phyloP scores from a whole-genome alignment of 2,113 vertebrate genomes.

The Peromyscus californicus region DNA sequence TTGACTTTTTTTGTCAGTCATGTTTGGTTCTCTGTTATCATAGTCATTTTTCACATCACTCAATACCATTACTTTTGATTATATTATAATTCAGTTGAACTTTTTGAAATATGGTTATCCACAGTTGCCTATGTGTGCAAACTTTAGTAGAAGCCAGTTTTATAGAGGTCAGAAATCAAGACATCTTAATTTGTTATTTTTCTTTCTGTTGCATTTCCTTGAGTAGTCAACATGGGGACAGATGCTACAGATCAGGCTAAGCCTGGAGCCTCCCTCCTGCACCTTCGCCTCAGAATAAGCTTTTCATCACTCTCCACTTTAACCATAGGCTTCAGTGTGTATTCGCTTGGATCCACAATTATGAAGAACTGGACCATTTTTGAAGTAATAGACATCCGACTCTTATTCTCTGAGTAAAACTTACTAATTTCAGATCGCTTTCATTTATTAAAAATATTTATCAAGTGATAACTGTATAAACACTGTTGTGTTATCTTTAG shows the following conservation, averaged over 20 bases:
- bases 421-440: background rate
- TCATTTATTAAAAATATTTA: constrained; percentile 34
- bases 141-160: background rate
- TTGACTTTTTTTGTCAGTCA: no score
- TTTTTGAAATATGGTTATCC: background rate
- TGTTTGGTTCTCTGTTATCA: background rate
- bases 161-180: background rate
- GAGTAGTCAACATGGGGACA: background rate
- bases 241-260: background rate
- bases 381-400: background rate
- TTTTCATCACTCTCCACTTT: background rate
- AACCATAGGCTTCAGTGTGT: background rate
- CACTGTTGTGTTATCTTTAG: background rate
- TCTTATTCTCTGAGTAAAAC: background rate
- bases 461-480: background rate
- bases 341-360: background rate
- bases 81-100: background rate
- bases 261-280: background rate
- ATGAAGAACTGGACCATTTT: background rate
- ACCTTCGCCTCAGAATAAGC: background rate
- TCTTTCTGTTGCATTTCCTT: background rate
- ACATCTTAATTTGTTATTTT: background rate
- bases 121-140: background rate
- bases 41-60: background rate
- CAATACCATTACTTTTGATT: background rate